Evolutionary conservation across 2,888 invertebrate species (phyloP).

Genomic region (Proisotoma minuta): DNA sequence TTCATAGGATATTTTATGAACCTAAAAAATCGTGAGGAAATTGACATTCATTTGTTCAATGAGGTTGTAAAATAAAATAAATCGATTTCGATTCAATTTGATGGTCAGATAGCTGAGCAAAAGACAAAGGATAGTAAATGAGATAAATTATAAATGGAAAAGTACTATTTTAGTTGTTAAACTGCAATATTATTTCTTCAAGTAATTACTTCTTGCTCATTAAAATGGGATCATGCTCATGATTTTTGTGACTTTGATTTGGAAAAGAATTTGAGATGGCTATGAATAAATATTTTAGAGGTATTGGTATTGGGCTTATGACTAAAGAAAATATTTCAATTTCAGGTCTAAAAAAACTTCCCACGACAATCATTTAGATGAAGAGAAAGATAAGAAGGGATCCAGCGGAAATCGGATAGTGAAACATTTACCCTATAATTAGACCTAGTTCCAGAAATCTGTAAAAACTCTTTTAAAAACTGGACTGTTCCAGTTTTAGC

Average conservation of each 20-base stretch:
- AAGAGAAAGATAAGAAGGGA: no score
- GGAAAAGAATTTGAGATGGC: background rate
- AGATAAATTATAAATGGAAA: background rate
- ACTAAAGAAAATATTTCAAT: no score
- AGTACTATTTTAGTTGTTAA: background rate
- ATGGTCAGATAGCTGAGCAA: background rate
- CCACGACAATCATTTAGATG: no score
- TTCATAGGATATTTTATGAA: no score
- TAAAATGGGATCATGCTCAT: background rate
- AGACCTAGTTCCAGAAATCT: no score
- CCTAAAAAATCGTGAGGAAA: background rate
- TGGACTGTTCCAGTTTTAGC: no score
- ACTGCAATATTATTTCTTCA: background rate
- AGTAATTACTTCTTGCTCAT: background rate
- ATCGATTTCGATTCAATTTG: background rate
- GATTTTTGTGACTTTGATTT: constrained; percentile 4
- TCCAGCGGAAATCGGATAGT: no score
- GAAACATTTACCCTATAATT: no score
- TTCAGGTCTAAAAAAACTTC: no score
- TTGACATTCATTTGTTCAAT: constrained; percentile 4
- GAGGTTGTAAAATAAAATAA: background rate
- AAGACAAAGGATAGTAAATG: background rate
- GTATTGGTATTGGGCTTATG: no score
- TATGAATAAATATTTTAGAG: no score
- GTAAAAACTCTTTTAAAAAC: no score